Percentiles rank a stretch among this genome's conserved stretches.
phyloP scores from a whole-genome alignment of 2,113 vertebrate genomes.

The Pseudorhombus dupliciocellatus region DNA sequence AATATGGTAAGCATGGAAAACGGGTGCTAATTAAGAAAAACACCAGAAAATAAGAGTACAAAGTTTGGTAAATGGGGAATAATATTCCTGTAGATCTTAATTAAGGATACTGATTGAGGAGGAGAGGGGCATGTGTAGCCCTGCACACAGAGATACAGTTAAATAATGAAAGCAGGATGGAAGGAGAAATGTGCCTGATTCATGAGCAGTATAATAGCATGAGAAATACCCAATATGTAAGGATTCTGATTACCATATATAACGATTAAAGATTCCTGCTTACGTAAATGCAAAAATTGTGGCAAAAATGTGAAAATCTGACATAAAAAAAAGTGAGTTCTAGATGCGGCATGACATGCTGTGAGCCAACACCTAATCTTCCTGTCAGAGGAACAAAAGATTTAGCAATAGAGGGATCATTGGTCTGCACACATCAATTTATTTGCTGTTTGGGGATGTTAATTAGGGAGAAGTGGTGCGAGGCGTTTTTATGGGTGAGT shows the following conservation, averaged over 20 bases:
- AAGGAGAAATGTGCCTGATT: constrained; percentile 24
- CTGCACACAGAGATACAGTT: constrained; percentile 12
- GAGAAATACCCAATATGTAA: constrained; percentile 38
- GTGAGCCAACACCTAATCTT: constrained; percentile 11
- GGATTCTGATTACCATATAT: constrained; percentile 11
- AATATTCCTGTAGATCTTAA: constrained; percentile 59
- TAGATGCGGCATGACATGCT: not conserved
- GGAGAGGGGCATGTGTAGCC: constrained; percentile 24
- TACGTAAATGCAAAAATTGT: constrained; percentile 19
- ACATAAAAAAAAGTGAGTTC: constrained; percentile 3
- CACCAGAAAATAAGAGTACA: constrained; percentile 43
- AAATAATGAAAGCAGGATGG: constrained; percentile 29
- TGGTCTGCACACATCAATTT: constrained; percentile 55
- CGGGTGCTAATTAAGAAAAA: constrained; percentile 50
- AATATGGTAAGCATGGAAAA: constrained; percentile 38
- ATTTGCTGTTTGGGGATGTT: constrained; percentile 62
- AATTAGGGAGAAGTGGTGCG: constrained; percentile 62
- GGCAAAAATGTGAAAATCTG: not conserved
- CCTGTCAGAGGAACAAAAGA: constrained; percentile 4
- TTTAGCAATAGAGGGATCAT: not conserved
- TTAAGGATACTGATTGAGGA: constrained; percentile 49
- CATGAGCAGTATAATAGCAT: constrained; percentile 1
- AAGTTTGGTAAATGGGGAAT: constrained; percentile 58
- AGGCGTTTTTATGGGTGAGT: constrained; percentile 57
- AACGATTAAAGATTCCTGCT: constrained; percentile 19